These are phyloP conservation scores for Oreotrochilus melanogaster DNA, from an alignment of 2,113 vertebrate genomes.

Conservation along the genomic window DNA sequence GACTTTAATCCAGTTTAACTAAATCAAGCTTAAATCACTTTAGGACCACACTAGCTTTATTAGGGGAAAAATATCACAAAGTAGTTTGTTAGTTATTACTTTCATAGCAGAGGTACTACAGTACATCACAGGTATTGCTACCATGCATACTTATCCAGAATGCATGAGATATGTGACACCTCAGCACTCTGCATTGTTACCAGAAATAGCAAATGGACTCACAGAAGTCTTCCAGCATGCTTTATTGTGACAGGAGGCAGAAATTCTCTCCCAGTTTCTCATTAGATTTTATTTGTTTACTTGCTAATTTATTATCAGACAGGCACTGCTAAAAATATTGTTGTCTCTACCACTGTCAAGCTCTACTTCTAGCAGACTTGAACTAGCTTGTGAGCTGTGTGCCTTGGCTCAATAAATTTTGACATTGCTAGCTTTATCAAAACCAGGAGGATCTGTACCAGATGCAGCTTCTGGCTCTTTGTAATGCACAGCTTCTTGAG, in stretches of 20 bases:
- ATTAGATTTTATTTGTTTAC: background rate
- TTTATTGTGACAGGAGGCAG: background rate
- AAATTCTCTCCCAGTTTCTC: background rate
- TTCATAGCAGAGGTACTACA: background rate
- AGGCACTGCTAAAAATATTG: background rate
- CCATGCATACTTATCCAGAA: background rate
- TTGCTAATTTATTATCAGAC: background rate
- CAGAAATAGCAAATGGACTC: background rate
- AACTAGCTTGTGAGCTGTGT: background rate
- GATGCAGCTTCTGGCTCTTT: background rate
- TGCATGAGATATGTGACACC: background rate
- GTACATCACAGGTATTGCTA: background rate
- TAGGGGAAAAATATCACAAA: background rate
- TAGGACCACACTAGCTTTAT: background rate
- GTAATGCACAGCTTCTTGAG: background rate
- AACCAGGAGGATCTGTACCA: background rate
- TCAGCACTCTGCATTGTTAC: background rate
- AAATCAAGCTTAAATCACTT: conserved; percentile 48
- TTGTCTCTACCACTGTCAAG: background rate
- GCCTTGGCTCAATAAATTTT: background rate
- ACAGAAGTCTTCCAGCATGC: background rate
- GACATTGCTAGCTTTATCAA: background rate
- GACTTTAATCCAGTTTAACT: conserved; percentile 57
- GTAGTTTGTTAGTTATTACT: background rate
- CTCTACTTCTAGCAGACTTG: background rate